A percentile compares a stretch with the other conserved stretches of the same genome.
phyloP scores from a whole-genome alignment of 2,797 vertebrate genomes.

The Mormyrops boulengeri region DNA sequence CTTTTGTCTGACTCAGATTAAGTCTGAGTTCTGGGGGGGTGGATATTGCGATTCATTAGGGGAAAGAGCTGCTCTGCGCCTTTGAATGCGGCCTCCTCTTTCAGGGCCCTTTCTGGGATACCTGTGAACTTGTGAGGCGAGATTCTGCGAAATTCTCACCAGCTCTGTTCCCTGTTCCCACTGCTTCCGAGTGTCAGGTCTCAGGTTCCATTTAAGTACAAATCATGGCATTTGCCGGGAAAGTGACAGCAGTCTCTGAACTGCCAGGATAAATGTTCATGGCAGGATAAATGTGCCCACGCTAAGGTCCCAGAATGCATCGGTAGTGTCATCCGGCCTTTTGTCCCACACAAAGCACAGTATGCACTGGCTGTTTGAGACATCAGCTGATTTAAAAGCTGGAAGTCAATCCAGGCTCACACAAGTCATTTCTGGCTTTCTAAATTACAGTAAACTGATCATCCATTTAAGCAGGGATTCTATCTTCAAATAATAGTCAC shows the following conservation, averaged over 20 bases:
- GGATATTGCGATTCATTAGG: constrained; percentile 41
- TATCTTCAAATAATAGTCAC: neutral
- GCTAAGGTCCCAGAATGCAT: neutral
- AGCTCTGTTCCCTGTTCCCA: neutral
- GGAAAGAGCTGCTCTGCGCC: constrained; percentile 35
- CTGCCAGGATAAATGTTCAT: neutral
- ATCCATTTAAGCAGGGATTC: neutral
- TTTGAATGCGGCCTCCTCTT: constrained; percentile 46
- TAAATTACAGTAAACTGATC: neutral
- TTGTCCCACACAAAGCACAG: neutral
- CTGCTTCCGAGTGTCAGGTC: constrained; percentile 35
- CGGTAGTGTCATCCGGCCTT: neutral
- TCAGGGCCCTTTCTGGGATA: constrained; percentile 45
- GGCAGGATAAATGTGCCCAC: neutral
- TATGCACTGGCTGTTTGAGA: neutral
- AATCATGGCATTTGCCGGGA: neutral
- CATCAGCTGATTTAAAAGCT: neutral
- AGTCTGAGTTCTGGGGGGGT: constrained; percentile 25
- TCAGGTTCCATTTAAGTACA: constrained; percentile 31
- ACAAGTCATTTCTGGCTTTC: neutral
- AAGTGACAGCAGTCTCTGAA: neutral
- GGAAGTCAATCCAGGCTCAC: constrained; percentile 5
- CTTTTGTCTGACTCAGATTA: constrained; percentile 54
- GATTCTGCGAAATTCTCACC: constrained; percentile 34
- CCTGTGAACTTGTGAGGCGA: constrained; percentile 42